Conservation (phyloP, 2,888 invertebrate species). For the Nasonovia ribisnigri region DNA sequence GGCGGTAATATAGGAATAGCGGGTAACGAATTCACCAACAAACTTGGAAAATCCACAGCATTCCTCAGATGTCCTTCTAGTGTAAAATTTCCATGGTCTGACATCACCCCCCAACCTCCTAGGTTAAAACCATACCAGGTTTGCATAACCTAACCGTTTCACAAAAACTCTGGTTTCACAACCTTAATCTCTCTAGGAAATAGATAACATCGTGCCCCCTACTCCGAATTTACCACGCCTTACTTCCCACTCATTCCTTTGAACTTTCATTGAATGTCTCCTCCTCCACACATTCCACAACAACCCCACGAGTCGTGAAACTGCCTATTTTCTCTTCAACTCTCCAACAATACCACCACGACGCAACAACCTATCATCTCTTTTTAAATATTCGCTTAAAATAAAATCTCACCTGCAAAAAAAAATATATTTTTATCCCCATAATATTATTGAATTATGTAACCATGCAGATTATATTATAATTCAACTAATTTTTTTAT, state of each 20-base stretch:
- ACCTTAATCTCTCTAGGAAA: not conserved
- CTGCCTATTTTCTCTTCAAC: not conserved
- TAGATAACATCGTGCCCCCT: not conserved
- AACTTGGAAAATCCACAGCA: not conserved
- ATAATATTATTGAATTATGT: no score
- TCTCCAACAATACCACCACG: not conserved
- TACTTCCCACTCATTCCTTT: not conserved
- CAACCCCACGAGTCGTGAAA: not conserved
- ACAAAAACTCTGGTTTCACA: not conserved
- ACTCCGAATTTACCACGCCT: not conserved
- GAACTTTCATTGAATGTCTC: not conserved
- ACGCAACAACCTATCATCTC: rapidly evolving
- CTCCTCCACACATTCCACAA: not conserved
- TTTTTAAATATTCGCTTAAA: not conserved
- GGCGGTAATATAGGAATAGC: not conserved
- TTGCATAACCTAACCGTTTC: not conserved
- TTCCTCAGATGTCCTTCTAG: not conserved
- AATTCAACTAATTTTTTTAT: not conserved
- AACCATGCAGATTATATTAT: not conserved
- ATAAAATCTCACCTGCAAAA: not conserved
- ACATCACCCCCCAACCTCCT: not conserved
- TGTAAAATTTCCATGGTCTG: not conserved
- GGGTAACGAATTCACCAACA: not conserved
- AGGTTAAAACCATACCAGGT: not conserved
- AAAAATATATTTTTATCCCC: no score